Percentiles rank a stretch among this genome's conserved stretches.
phyloP scores from a whole-genome alignment of 2,797 vertebrate species.

The Emys orbicularis region DNA sequence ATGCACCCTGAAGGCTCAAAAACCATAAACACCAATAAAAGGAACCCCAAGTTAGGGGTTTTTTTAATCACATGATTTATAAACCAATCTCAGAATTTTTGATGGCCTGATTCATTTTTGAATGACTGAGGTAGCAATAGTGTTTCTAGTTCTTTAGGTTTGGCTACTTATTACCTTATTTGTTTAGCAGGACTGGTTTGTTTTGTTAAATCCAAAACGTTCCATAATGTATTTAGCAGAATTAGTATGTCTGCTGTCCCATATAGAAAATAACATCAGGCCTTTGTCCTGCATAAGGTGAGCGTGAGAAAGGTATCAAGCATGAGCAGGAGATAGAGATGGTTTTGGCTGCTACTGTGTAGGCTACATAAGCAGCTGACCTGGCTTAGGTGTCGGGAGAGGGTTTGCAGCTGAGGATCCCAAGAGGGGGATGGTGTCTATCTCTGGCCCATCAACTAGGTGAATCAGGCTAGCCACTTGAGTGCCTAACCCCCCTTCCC shows the following conservation, averaged over 20 bases:
- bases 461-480: background rate
- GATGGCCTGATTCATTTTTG: background rate
- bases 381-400: background rate
- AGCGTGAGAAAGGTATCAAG: background rate
- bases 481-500: background rate
- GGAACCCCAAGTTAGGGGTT: background rate
- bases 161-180: background rate
- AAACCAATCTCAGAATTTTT: background rate
- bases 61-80: background rate
- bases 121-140: background rate
- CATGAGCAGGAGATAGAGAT: background rate
- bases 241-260: background rate
- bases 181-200: background rate
- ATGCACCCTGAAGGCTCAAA: background rate
- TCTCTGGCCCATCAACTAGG: background rate
- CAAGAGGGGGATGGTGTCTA: background rate
- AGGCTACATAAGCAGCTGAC: background rate
- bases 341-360: background rate
- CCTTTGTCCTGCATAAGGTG: no score
- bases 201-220: background rate
- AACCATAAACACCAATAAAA: background rate
- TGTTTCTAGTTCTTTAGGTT: background rate
- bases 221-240: background rate
- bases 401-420: background rate
- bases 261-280: background rate